Percentiles rank a stretch among this genome's conserved stretches.
phyloP scores from a whole-genome alignment of 2,888 invertebrate species.

The Zygaena filipendulae region DNA sequence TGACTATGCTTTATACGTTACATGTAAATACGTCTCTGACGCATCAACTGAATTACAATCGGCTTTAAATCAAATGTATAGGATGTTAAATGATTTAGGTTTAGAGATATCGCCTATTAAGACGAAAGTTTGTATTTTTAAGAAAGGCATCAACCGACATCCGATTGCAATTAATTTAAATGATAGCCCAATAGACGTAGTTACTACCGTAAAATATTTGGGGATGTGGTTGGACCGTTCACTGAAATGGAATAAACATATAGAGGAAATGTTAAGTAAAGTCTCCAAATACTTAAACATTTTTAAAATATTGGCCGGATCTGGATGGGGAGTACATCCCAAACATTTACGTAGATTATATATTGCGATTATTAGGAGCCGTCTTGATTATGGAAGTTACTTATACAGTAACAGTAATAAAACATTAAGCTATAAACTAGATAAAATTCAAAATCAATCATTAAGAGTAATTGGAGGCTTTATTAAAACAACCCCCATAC shows the following conservation, averaged over 20 bases:
- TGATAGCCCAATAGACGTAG: conserved; percentile 6
- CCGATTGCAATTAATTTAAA: conserved; percentile 9
- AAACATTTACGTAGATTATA: conserved; percentile 18
- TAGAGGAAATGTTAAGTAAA: conserved; percentile 13
- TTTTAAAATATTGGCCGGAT: conserved; percentile 15
- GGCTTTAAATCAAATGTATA: conserved; percentile 9
- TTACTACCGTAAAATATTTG: conserved; percentile 14
- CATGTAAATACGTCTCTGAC: conserved; percentile 2
- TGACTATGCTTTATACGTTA: conserved; percentile 18
- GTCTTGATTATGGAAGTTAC: conserved; percentile 18
- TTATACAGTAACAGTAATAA: conserved; percentile 14
- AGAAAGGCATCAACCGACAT: conserved; percentile 6
- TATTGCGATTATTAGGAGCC: conserved; percentile 19
- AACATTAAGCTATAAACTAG: conserved; percentile 14
- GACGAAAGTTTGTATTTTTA: conserved; percentile 18
- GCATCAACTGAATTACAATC: conserved; percentile 5
- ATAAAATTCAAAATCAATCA: conserved; percentile 17
- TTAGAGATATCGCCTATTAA: conserved; percentile 15
- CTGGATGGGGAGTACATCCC: conserved; percentile 19
- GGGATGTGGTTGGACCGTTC: no score
- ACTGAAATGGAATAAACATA: conserved; percentile 17
- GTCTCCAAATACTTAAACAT: no score
- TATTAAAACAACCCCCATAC: conserved; percentile 15
- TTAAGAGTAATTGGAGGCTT: conserved; percentile 18
- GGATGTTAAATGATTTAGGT: conserved; percentile 12